These are phyloP conservation scores for Thyatira batis DNA, from an alignment of 2,888 invertebrate species.

Conservation along the genomic window DNA sequence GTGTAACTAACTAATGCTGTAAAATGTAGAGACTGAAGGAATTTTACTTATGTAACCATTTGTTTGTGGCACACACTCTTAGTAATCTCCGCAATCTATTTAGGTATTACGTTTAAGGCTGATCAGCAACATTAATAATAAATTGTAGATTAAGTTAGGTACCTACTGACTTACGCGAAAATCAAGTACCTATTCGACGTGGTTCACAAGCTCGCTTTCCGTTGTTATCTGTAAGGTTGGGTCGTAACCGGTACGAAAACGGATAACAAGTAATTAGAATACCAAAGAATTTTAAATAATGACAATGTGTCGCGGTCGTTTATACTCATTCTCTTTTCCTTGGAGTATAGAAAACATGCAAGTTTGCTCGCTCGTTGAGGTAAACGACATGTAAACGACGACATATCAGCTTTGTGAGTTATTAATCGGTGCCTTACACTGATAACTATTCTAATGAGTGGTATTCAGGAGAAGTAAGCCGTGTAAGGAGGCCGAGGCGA, in stretches of 20 bases:
- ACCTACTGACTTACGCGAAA: constrained; percentile 25
- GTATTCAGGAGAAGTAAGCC: constrained; percentile 55
- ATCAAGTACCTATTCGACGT: constrained; percentile 40
- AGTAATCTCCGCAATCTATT: too few relatives aligned
- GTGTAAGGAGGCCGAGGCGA: constrained; percentile 77
- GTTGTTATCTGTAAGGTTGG: constrained; percentile 58
- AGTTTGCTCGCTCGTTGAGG: constrained; percentile 57
- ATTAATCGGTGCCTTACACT: constrained; percentile 76
- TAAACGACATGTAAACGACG: constrained; percentile 78
- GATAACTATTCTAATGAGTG: constrained; percentile 82
- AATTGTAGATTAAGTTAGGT: background rate
- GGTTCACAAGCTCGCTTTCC: constrained; percentile 35
- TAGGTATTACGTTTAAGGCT: background rate
- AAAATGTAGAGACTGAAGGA: too few relatives aligned
- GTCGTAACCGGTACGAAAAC: constrained; percentile 53
- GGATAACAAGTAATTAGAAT: constrained; percentile 69
- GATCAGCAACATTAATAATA: background rate
- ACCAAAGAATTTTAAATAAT: constrained; percentile 54
- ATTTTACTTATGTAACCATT: too few relatives aligned
- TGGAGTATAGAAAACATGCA: constrained; percentile 53
- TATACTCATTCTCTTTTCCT: constrained; percentile 49
- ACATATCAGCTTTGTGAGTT: constrained; percentile 66
- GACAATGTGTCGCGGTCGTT: constrained; percentile 40
- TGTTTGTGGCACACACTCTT: too few relatives aligned
- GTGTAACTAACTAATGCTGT: too few relatives aligned